Conservation (phyloP, 2,797 vertebrate species). For the Momotus momota region DNA sequence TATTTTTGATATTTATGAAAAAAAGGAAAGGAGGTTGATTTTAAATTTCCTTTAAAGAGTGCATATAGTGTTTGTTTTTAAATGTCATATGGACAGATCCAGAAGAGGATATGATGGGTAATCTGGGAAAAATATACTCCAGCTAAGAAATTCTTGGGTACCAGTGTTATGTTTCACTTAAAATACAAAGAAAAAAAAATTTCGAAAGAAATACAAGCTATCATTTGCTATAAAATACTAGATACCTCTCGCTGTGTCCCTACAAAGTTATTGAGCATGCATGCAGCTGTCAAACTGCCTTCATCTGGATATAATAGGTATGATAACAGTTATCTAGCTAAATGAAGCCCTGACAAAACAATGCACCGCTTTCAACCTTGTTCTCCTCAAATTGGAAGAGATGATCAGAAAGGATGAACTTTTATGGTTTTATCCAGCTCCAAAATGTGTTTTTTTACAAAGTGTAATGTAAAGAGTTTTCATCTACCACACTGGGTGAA, state of each 20-base stretch:
- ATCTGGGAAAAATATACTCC: not conserved
- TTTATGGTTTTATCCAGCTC: not conserved
- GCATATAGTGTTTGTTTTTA: not conserved
- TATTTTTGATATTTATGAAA: not conserved
- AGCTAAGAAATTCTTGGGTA: not conserved
- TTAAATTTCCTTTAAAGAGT: not conserved
- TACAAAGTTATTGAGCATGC: not conserved
- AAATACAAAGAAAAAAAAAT: not conserved
- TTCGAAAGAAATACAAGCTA: not conserved
- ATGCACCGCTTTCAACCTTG: not conserved
- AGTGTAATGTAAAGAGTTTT: not conserved
- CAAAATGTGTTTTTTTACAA: not conserved
- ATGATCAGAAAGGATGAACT: not conserved
- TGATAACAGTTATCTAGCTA: not conserved
- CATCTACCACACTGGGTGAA: not conserved
- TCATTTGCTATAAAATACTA: not conserved
- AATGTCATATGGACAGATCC: not conserved
- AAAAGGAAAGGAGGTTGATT: not conserved
- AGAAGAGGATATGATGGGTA: not conserved
- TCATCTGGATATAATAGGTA: not conserved
- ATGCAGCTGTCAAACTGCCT: not conserved
- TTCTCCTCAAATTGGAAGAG: not conserved
- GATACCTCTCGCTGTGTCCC: not conserved
- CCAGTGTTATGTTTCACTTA: not conserved
- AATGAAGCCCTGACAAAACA: not conserved